Evolutionary conservation across 2,797 vertebrate genomes (phyloP), one percentile per base, ranked within the genome.

Genomic region (Notolabrus celidotus): DNA sequence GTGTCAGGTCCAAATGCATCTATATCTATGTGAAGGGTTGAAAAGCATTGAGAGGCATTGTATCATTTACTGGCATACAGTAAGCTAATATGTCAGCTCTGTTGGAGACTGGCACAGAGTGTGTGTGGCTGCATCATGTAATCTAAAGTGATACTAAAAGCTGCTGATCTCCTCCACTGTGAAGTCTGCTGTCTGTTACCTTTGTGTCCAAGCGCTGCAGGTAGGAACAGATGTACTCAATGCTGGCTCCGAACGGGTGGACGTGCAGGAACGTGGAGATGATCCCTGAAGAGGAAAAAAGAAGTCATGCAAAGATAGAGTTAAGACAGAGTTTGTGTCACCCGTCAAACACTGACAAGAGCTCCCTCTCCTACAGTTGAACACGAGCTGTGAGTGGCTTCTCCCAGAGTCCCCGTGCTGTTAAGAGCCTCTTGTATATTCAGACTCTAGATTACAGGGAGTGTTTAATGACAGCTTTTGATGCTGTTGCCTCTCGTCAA

Each of bases 191-290:
- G 59, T 22, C 33, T 9, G 59, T 86, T 94, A 97, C 96, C 92
- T 97, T 97, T 73, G 94, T 95, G 93, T 96, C 94, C 88, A 98
- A 93, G 41, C 96, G 95, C 89, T 98, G 96, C 87, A 98, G 92
- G 90, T 97, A 97, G 86, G 96, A 97, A 82, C 96, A 98, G 93
- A 98, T 99, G 89, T 97, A 99, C 89, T 97, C 96, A 47, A 97
- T 97, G 89, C 96, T 97, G 74, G 96, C 96, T 86, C 96, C 96
- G 51, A 97, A 97, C 0, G 96, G 96, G 83, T 98, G 96, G 73
- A 98, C 95, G 0, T 98, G 97, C 75, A 99, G 95, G 82, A 98
- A 98, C 0, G 96, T 97, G 4, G 95, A 97, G 82, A 98, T 97
- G 69, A 98, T 99, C 65, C 96, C 97, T 99, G 91, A 3, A 73